These are phyloP conservation scores for Lordiphosa collinella DNA, from an alignment of 1,140 invertebrate species.

Conservation along the genomic window DNA sequence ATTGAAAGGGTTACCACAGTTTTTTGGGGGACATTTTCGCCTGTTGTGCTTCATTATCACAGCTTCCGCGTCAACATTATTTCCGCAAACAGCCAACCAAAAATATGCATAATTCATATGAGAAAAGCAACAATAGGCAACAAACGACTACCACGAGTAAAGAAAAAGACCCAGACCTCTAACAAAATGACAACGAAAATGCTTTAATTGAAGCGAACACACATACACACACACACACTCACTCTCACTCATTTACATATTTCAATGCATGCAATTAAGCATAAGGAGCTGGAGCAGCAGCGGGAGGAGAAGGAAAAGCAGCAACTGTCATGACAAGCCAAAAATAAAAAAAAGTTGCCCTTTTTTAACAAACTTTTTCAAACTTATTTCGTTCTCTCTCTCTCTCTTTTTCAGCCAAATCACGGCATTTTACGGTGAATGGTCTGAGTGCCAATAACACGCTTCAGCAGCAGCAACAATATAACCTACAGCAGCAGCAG, in stretches of 20 bases:
- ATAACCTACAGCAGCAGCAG: constrained; percentile 55
- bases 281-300: constrained; percentile 9
- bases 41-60: constrained; percentile 72
- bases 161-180: constrained; percentile 55
- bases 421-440: constrained; percentile 76
- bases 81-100: constrained; percentile 49
- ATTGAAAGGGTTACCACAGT: constrained; percentile 70
- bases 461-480: constrained; percentile 66
- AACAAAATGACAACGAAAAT: constrained; percentile 51
- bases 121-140: constrained; percentile 76
- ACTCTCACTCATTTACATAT: constrained; percentile 64
- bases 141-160: constrained; percentile 13
- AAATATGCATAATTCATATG: constrained; percentile 78
- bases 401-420: constrained; percentile 59
- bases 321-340: constrained; percentile 46
- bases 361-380: constrained; percentile 4
- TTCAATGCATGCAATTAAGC: constrained; percentile 76
- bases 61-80: constrained; percentile 77
- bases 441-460: constrained; percentile 73
- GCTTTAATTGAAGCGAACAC: constrained; percentile 68
- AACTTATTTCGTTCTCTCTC: background rate
- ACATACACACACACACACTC: constrained; percentile 7
- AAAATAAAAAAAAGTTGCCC: background rate
- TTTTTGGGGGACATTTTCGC: constrained; percentile 61
- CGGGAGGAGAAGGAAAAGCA: background rate